Base-by-base conservation (phyloP, 2,113 vertebrate species). In the Ranitomeya variabilis region DNA sequence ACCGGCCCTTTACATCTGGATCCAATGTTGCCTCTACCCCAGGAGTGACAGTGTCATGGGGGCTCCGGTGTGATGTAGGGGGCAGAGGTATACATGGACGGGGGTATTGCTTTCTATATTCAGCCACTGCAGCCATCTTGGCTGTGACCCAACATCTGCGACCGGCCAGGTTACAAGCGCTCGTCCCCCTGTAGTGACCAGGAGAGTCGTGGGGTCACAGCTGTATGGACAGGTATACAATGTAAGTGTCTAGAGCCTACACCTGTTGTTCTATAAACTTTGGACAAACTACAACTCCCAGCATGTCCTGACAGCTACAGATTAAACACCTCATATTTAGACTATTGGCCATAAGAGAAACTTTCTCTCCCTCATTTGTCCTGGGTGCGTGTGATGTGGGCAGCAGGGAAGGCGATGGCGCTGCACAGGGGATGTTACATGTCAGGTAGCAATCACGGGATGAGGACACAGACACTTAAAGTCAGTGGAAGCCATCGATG, bases 401-500 rank as follows among this genome's bases (percentile, higher is more conserved):
- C 73, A 51, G 73, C 23, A 11, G 45, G 26, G 37, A 8, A 60
- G 23, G 54, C 2, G 26, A 18, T 14, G 71, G 37, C 16, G 71
- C 23, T 71, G 67, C 23, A 31, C 12, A 26, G n/a, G 23, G 66
- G 23, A 15, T 18, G 4, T 55, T 79, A 23, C 52, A 57, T 18
- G 55, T 1, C 77, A 55, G 77, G 76, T 79, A 79, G n/a, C 77
- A 79, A n/a, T 52, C n/a, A 79, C 19, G 0, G 54, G 79, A 16
- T 10, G 77, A 81, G 77, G 18, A 67, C 6, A 54, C 26, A 81
- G 71, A 86, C 73, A 60, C 62, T 83, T 66, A 84, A 71, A 84
- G 64, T 23, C 54, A 86, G 84, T 79, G 76, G 66, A 87, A 82
- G 64, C 45, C 86, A 82, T 73, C 81, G 31, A 82, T 67, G 80